Percentiles rank a stretch among this genome's conserved stretches.
Evolutionary conservation across 2,888 invertebrate genomes (phyloP).

Genomic region (Therioaphis trifolii): DNA sequence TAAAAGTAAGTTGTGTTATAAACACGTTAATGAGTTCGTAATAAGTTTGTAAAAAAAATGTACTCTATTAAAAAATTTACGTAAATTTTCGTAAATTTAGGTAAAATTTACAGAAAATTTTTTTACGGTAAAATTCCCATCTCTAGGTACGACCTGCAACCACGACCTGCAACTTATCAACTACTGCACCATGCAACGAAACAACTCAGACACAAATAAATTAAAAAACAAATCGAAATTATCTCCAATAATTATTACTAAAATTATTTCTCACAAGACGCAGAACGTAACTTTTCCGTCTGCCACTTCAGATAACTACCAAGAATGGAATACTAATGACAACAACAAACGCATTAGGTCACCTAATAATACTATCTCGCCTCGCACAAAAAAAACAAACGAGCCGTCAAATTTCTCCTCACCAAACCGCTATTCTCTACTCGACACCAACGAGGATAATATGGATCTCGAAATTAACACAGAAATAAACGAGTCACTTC

Average conservation of each 20-base stretch:
- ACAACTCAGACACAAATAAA: slow-evolving; percentile 14
- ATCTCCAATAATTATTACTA: neutral
- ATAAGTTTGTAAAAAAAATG: no score
- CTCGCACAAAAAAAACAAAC: slow-evolving; percentile 18
- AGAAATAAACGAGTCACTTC: neutral
- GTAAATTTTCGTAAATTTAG: no score
- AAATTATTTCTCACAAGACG: neutral
- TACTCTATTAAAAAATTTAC: no score
- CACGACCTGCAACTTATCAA: neutral
- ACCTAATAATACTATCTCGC: slow-evolving; percentile 18
- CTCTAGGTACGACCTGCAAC: neutral
- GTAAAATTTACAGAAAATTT: no score
- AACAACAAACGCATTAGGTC: slow-evolving; percentile 19
- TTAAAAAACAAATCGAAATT: slow-evolving; percentile 14
- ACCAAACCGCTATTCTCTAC: neutral
- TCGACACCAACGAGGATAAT: neutral
- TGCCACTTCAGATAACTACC: neutral
- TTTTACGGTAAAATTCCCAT: no score
- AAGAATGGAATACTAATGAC: neutral
- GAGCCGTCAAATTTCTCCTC: neutral
- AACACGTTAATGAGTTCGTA: no score
- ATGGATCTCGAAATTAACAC: neutral
- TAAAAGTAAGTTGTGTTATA: no score
- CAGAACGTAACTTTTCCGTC: neutral
- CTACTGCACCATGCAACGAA: slow-evolving; percentile 7